phyloP scores from a whole-genome alignment of 1,140 invertebrate species.

The Oncopodura yosiiana region DNA sequence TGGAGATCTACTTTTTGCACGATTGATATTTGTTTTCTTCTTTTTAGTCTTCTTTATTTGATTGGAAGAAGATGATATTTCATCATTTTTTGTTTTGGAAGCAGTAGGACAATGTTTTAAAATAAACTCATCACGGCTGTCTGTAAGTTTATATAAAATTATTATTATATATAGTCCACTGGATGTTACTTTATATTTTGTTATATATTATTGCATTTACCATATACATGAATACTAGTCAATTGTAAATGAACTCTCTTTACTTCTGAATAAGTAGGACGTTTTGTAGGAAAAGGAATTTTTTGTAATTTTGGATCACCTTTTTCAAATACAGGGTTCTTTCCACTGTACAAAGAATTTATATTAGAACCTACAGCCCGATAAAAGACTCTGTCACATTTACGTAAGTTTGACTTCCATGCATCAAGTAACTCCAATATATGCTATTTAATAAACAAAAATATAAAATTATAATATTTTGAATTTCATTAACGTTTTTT shows the following conservation, averaged over 20 bases:
- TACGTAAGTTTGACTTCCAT: constrained; percentile 57
- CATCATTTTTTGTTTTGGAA: constrained; percentile 3
- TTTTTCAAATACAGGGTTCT: constrained; percentile 55
- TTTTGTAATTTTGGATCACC: constrained; percentile 56
- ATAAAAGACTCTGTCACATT: constrained; percentile 66
- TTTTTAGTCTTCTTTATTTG: neutral
- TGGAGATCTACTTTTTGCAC: constrained; percentile 30
- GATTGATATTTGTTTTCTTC: constrained; percentile 19
- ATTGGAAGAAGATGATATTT: neutral
- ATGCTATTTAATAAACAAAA: constrained; percentile 50
- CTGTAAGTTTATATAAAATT: no score
- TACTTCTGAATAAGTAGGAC: constrained; percentile 71
- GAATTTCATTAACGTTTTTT: neutral
- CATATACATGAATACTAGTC: constrained; percentile 61
- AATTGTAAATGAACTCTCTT: constrained; percentile 62
- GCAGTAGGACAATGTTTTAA: neutral
- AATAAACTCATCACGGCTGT: neutral
- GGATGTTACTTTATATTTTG: no score
- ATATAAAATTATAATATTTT: constrained; percentile 15
- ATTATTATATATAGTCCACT: no score
- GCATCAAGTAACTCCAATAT: constrained; percentile 60
- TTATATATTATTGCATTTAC: constrained; percentile 41
- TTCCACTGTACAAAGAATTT: constrained; percentile 62
- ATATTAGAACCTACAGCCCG: constrained; percentile 66
- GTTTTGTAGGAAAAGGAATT: constrained; percentile 70